These are phyloP conservation scores for Tonatia bakeri DNA, from an alignment of 2,113 vertebrate species.

Conservation along the genomic window DNA sequence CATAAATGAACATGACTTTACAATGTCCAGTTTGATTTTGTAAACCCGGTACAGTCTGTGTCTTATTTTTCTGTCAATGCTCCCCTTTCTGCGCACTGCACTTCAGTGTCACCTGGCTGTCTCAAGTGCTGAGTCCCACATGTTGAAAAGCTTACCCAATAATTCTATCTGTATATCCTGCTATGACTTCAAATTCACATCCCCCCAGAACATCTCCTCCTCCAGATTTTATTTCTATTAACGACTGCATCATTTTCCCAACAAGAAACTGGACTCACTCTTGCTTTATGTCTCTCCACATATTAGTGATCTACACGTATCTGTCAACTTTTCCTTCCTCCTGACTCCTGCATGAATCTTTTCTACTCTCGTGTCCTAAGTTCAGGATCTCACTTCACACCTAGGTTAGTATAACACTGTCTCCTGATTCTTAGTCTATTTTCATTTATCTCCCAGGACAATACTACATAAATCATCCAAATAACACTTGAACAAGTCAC, in stretches of 20 bases:
- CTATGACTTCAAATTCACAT: background rate
- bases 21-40: background rate
- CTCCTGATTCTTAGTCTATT: background rate
- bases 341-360: background rate
- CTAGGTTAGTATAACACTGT: background rate
- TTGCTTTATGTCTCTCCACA: background rate
- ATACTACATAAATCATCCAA: conserved; percentile 21
- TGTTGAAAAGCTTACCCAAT: background rate
- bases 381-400: background rate
- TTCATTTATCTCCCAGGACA: background rate
- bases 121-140: background rate
- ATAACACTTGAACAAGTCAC: background rate
- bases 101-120: background rate
- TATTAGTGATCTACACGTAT: background rate
- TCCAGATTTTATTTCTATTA: conserved; percentile 35
- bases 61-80: background rate
- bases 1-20: conserved; percentile 14
- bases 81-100: background rate
- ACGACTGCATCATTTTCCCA: background rate
- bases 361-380: background rate
- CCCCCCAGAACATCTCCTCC: background rate
- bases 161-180: background rate
- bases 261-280: background rate
- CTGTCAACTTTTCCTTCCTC: background rate
- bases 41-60: background rate